A percentile compares a stretch with the other conserved stretches of the same genome.
These are phyloP conservation scores for Hyles euphorbiae DNA, from an alignment of 1,140 invertebrate species.

Conservation along the genomic window DNA sequence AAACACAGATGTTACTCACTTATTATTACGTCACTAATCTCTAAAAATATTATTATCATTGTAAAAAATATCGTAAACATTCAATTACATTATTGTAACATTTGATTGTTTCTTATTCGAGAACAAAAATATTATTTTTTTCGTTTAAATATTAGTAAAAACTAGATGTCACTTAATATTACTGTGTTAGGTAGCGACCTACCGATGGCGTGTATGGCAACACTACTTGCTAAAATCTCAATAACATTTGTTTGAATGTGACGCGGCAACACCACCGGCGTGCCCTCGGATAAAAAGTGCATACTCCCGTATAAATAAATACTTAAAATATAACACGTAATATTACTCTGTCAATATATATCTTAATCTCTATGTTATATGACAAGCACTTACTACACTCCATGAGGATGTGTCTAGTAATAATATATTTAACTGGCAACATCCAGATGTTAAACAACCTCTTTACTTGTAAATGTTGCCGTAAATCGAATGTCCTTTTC, in stretches of 20 bases:
- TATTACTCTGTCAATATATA: conserved; percentile 59
- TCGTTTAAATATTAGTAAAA: conserved; percentile 64
- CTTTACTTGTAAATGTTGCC: conserved; percentile 24
- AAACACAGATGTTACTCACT: conserved; percentile 55
- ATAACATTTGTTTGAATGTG: conserved; percentile 18
- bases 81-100: conserved; percentile 64
- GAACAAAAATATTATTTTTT: conserved; percentile 61
- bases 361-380: conserved; percentile 61
- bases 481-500: conserved; percentile 17
- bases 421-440: conserved; percentile 29
- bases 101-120: conserved; percentile 51
- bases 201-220: conserved; percentile 46
- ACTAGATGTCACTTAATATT: conserved; percentile 59
- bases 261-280: conserved; percentile 32
- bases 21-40: conserved; percentile 41
- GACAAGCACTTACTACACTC: conserved; percentile 53
- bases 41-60: conserved; percentile 56
- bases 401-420: conserved; percentile 28
- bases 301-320: conserved; percentile 61
- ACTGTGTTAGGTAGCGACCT: conserved; percentile 56
- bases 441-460: conserved; percentile 20
- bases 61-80: conserved; percentile 71
- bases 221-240: conserved; percentile 37
- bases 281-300: conserved; percentile 34
- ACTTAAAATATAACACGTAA: conserved; percentile 59